Conservation (phyloP, 2,797 vertebrate species). For the Myotis myotis region DNA sequence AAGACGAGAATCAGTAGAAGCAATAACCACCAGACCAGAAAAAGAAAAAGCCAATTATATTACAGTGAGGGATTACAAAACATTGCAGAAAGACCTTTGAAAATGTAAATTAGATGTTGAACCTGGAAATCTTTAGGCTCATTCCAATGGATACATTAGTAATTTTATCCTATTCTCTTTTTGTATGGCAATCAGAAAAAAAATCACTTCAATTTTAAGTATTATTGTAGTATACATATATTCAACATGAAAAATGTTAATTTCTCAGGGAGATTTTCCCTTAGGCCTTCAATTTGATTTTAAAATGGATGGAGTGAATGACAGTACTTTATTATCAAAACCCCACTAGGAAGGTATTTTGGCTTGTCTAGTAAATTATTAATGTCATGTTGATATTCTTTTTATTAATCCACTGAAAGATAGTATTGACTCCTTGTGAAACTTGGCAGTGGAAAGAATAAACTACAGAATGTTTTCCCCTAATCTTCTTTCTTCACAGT, state of each 20-base stretch:
- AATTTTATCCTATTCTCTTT: not conserved
- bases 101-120: slow-evolving; percentile 17
- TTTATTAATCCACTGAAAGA: slow-evolving; percentile 58
- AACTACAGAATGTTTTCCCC: not conserved
- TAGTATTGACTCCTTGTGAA: slow-evolving; percentile 50
- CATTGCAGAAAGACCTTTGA: slow-evolving; percentile 3
- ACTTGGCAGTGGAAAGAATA: not conserved
- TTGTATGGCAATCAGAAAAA: not conserved
- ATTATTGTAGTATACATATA: slow-evolving; percentile 55
- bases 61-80: not conserved
- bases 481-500: not conserved
- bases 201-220: not conserved
- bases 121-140: not conserved
- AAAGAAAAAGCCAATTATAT: not conserved
- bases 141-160: not conserved
- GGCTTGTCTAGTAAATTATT: slow-evolving; percentile 60
- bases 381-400: slow-evolving; percentile 65
- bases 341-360: slow-evolving; percentile 51
- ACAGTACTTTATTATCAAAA: slow-evolving; percentile 61
- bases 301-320: slow-evolving; percentile 63
- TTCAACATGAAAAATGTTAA: slow-evolving; percentile 65
- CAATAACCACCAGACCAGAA: not conserved
- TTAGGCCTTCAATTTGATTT: slow-evolving; percentile 67
- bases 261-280: slow-evolving; percentile 56
- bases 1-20: not conserved